Base-by-base conservation (phyloP, 2,888 invertebrate genomes). In the Poecilobothrus nobilitatus region DNA sequence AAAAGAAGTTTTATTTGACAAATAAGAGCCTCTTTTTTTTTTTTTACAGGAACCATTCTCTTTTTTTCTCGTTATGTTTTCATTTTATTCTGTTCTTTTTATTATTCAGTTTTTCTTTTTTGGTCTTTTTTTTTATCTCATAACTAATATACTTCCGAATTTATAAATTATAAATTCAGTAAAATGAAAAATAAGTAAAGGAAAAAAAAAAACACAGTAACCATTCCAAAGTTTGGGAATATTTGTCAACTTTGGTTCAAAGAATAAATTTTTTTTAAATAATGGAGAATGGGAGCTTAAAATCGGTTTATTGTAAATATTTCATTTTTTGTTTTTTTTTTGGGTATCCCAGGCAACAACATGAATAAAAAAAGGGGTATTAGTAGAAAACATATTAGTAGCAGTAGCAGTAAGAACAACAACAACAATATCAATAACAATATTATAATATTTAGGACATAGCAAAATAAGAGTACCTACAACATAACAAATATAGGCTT, bases 121-220 rank as follows among this genome's bases (percentile, higher is more conserved):
- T 41, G 41, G 9, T 41, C 7, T 41, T 15, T 12, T 53, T 15
- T n/a, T 18, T 53, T 53, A 18, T 15, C 18, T 53, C 53, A 53
- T 53, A 53, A 18, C 53, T 53, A 53, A 53, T 53, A 53, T n/a
- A 53, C 53, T 18, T 53, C 15, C 15, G 53, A 53, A 53, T 53
- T 53, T 53, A 53, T 53, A 53, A 53, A 53, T 53, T 53, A 53
- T 53, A 53, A 18, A 53, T 53, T 53, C n/a, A 53, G 53, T 53
- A 53, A 53, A 18, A 53, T 53, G 15, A n/a, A 53, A 53, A 53
- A 53, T 12, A 41, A 27, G 27, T 27, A 27, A 27, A 27, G 5
- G 5, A 27, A 27, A 27, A 27, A 27, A 27, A 37, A 37, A 8
- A 37, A 37, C 37, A 37, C 37, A 37, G 9, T 37, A 37, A 37